Evolutionary conservation across 2,888 invertebrate species (phyloP).

Genomic region (Caenorhabditis japonica): DNA sequence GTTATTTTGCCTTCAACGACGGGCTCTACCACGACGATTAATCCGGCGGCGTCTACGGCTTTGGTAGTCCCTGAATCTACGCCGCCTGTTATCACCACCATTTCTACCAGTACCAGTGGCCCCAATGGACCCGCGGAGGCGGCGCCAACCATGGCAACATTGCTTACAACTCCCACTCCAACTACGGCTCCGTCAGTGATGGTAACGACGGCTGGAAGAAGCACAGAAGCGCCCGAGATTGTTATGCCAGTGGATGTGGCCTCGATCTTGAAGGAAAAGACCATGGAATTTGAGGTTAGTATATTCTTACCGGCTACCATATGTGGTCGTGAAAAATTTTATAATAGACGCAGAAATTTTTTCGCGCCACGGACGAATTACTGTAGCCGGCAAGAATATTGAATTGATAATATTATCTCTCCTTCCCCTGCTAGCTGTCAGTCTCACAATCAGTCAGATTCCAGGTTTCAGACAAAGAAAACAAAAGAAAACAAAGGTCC

Average conservation of each 20-base stretch:
- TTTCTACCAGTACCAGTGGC: neutral
- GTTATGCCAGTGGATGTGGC: conserved; percentile 44
- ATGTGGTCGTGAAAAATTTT: no score
- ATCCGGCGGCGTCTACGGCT: no score
- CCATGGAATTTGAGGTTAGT: conserved; percentile 35
- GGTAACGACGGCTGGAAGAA: conserved; percentile 1
- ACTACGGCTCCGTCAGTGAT: neutral
- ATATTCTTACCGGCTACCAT: no score
- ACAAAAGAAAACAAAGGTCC: no score
- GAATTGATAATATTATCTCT: no score
- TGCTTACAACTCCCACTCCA: neutral
- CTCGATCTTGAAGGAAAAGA: conserved; percentile 46
- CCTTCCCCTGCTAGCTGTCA: no score
- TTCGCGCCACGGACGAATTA: no score
- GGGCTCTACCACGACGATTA: neutral
- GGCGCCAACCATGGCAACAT: neutral
- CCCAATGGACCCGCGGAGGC: no score
- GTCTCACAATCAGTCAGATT: no score
- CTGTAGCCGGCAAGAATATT: no score
- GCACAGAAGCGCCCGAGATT: conserved; percentile 28
- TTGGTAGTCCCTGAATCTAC: neutral
- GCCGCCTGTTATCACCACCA: neutral
- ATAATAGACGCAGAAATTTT: no score
- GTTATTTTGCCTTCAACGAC: conserved; percentile 4
- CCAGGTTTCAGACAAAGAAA: no score